Base-by-base conservation (phyloP, 1,140 invertebrate genomes). In the Plectus sambesii region DNA sequence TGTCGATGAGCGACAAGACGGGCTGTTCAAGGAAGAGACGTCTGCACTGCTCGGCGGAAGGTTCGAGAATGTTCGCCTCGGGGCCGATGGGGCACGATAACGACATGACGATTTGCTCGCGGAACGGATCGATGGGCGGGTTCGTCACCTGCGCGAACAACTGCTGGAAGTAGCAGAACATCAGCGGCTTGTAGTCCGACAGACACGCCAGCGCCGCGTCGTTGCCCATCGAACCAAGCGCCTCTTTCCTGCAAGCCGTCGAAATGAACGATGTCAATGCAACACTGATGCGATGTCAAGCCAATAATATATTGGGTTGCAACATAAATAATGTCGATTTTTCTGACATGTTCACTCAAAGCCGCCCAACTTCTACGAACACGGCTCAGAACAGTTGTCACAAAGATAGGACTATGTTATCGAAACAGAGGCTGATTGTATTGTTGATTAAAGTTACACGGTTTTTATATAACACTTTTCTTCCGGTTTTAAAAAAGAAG, bases 121-220 rank as follows among this genome's bases (percentile, higher is more conserved):
- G 81, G 77, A 99, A 96, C 30, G 93, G 93, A 78, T 99, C 93
- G 56, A 99, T 97, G 3, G 93, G 92, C n/a, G 93, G 93, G 76
- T 99, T 98, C 52, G 93, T 99, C 37, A 97, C 92, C 77, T 98
- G 93, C 22, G 93, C 93, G 74, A 98, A 98, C n/a, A 97, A 75
- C 71, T 99, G 93, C 69, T 98, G 96, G 73, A 99, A 98, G 70
- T 98, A 99, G 57, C 90, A 87, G 70, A 93, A 98, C 1, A 86
- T 76, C 38, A 94, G 72, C 1, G 93, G 93, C 66, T 90, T 86
- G 73, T 88, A 96, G 59, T 81, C 75, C 3, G 92, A 97, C 5
- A 98, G 76, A 66, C 92, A 97, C 5, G 93, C 92, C 47, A 98
- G 71, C 0, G 93, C 92, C 0, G 87, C 85, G 74, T 99, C 93